Base-by-base conservation (phyloP, 2,113 vertebrate genomes). In the Saccopteryx bilineata region DNA sequence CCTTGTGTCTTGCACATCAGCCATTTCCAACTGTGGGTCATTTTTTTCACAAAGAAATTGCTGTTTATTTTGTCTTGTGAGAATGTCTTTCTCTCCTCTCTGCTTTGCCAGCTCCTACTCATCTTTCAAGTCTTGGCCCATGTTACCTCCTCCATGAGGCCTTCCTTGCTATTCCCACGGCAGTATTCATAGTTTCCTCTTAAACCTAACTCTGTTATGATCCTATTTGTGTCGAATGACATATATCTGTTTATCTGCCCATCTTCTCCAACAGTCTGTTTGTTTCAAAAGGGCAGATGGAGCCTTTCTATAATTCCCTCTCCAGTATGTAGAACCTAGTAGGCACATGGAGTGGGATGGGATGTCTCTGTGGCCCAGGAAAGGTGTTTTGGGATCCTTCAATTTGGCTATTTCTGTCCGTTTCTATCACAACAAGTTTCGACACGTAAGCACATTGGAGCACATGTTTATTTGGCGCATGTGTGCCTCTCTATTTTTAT, bases 291-390 rank as follows among this genome's bases (percentile, higher is more conserved):
- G 58, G 74, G 15, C 61, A 58, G 28, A 10, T 8, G 1, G 19
- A 33, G n/a, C 4, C 68, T 60, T 61, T 56, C 21, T 48, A 31
- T 52, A 12, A 23, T 31, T 54, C 48, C 11, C 31, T 83, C 33
- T 79, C 69, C 7, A 9, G 19, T 14, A 46, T 6, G 0, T 5
- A 54, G 60, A 1, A 0, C n/a, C 33, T 1, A 28, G 46, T 2
- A 31, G 63, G 33, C 61, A 11, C 21, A 21, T 8, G 3, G n/a
- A 21, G 48, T 19, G 48, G 13, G 1, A 54, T 24, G 19, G 14
- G n/a, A 10, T 26, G 78, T 74, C 74, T 76, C 82, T 28, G n/a
- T 54, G 65, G 50, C 52, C 71, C 15, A 26, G 9, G 15, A 18
- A 26, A 48, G 21, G 39, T n/a, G 14, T 21, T 39, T 48, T 71